phyloP scores from a whole-genome alignment of 2,888 invertebrate genomes.

The Synanthedon tipuliformis region DNA sequence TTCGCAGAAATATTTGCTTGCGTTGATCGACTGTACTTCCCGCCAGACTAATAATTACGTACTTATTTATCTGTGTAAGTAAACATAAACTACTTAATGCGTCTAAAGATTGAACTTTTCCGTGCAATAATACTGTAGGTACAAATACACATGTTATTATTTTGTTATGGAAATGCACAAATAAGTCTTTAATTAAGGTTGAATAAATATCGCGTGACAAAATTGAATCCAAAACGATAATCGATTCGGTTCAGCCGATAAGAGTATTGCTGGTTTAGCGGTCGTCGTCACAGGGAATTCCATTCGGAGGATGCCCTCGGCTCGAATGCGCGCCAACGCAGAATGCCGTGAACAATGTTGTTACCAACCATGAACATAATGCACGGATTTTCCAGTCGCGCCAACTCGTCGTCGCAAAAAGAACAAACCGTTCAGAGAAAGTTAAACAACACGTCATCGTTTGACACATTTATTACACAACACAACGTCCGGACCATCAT shows the following conservation, averaged over 20 bases:
- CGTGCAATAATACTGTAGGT: too few relatives aligned
- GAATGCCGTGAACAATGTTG: background rate
- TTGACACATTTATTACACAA: slow-evolving; percentile 48
- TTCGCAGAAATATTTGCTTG: too few relatives aligned
- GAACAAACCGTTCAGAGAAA: slow-evolving; percentile 34
- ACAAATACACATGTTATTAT: too few relatives aligned
- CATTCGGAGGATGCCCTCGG: background rate
- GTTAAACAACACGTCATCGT: slow-evolving; percentile 42
- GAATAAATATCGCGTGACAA: background rate
- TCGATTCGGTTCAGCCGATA: background rate
- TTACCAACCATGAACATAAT: slow-evolving; percentile 8
- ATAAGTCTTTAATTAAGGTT: too few relatives aligned
- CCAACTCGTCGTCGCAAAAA: slow-evolving; percentile 5
- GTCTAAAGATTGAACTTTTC: too few relatives aligned
- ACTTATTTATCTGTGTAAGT: too few relatives aligned
- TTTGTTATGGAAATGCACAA: too few relatives aligned
- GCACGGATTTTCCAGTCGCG: slow-evolving; percentile 38
- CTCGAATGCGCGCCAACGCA: background rate
- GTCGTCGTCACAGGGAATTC: background rate
- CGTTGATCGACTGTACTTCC: too few relatives aligned
- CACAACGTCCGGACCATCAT: slow-evolving; percentile 36
- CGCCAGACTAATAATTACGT: too few relatives aligned
- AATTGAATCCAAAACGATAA: background rate
- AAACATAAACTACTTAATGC: too few relatives aligned
- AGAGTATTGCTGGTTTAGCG: background rate